Conservation (phyloP, 1,140 invertebrate species). For the Cyclargus thomasi region DNA sequence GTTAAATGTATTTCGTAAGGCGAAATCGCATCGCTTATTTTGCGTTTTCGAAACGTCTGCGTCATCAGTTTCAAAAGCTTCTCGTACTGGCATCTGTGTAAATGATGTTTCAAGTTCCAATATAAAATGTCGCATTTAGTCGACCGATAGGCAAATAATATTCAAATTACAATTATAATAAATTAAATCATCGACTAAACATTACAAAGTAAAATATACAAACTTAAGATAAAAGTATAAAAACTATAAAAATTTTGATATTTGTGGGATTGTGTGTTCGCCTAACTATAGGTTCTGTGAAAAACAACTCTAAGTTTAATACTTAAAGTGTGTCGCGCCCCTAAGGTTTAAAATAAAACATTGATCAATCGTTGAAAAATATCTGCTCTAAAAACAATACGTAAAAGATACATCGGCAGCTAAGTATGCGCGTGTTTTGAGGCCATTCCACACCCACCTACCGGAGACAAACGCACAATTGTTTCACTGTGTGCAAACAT, state of each 20-base stretch:
- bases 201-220: too few species aligned
- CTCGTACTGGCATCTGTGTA: conserved; percentile 45
- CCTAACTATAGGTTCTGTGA: not conserved
- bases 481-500: conserved; percentile 60
- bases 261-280: not conserved
- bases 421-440: conserved; percentile 8
- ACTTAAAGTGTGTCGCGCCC: not conserved
- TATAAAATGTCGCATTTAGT: conserved; percentile 13
- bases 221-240: too few species aligned
- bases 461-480: conserved; percentile 48
- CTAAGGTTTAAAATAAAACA: not conserved
- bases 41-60: conserved; percentile 69
- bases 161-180: too few species aligned
- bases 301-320: too few species aligned
- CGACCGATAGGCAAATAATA: conserved; percentile 19
- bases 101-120: conserved; percentile 32
- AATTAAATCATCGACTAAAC: too few species aligned
- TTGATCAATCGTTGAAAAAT: too few species aligned
- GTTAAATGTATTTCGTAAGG: conserved; percentile 64
- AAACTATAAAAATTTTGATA: not conserved
- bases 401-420: not conserved
- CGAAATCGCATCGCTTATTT: conserved; percentile 70
- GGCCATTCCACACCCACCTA: conserved; percentile 18
- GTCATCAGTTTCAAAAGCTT: conserved; percentile 53
- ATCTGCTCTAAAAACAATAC: not conserved